phyloP scores from a whole-genome alignment of 2,888 invertebrate genomes.

The Phania funesta region DNA sequence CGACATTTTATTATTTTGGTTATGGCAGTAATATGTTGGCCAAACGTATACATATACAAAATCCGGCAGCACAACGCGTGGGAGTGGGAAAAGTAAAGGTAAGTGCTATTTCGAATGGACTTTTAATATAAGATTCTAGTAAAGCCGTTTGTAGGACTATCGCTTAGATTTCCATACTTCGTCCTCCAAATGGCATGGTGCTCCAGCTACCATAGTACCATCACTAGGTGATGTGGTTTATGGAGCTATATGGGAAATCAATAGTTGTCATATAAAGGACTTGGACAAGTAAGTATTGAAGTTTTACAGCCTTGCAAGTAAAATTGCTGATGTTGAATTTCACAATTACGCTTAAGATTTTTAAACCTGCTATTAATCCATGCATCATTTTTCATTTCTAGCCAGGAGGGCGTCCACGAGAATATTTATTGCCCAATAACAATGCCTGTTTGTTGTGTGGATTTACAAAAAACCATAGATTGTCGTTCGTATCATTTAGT shows the following conservation, averaged over 20 bases:
- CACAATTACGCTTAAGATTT: no score
- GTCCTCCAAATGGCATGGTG: constrained; percentile 88
- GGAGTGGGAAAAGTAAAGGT: constrained; percentile 82
- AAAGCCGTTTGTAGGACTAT: constrained; percentile 79
- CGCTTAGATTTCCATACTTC: constrained; percentile 85
- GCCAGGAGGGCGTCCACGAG: constrained; percentile 68
- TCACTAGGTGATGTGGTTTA: constrained; percentile 79
- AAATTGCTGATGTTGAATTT: no score
- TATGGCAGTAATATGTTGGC: constrained; percentile 94
- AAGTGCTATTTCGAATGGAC: neutral
- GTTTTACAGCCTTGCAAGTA: neutral
- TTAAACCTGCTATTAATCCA: neutral
- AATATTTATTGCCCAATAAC: constrained; percentile 64
- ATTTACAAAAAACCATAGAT: constrained; percentile 17
- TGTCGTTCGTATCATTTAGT: constrained; percentile 89
- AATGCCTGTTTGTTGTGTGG: constrained; percentile 52
- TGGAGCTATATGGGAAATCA: constrained; percentile 91
- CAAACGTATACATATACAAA: constrained; percentile 89
- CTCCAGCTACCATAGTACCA: constrained; percentile 89
- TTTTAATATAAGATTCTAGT: neutral
- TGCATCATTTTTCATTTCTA: constrained; percentile 4
- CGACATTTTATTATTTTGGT: constrained; percentile 89
- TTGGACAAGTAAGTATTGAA: constrained; percentile 84
- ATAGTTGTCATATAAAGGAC: constrained; percentile 83
- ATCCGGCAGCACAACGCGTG: constrained; percentile 87